phyloP scores from a whole-genome alignment of 2,797 vertebrate genomes.

The Chaenodraco wilsoni region DNA sequence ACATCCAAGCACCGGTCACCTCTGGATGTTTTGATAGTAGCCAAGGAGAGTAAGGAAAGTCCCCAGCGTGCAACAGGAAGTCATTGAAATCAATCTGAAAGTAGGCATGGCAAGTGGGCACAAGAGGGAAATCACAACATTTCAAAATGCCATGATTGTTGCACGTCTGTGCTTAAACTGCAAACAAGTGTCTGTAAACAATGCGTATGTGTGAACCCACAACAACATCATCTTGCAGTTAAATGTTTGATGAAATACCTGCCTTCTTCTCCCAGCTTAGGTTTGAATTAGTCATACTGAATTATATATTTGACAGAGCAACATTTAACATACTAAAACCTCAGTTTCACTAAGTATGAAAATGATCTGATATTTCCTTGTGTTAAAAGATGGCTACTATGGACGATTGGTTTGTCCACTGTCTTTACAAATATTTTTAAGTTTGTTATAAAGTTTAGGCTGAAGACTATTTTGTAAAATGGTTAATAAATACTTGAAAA shows the following conservation, averaged over 20 bases:
- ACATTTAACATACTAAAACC: background rate
- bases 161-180: conserved; percentile 13
- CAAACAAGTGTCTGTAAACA: conserved; percentile 42
- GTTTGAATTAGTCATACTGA: background rate
- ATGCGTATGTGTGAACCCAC: conserved; percentile 11
- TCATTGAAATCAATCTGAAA: conserved; percentile 29
- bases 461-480: no score
- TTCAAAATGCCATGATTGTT: conserved; percentile 32
- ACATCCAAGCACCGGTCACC: background rate
- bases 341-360: background rate
- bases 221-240: conserved; percentile 27
- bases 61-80: conserved; percentile 62
- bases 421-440: no score
- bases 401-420: no score
- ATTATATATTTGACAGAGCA: background rate
- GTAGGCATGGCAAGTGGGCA: conserved; percentile 15
- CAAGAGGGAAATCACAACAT: conserved; percentile 22
- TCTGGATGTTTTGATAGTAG: conserved; percentile 11
- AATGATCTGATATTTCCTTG: background rate
- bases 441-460: no score
- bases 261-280: background rate
- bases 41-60: conserved; percentile 65
- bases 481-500: no score
- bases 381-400: no score
- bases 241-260: conserved; percentile 30